Evolutionary conservation across 2,888 invertebrate genomes (phyloP).

Genomic region (Linyphia triangularis): DNA sequence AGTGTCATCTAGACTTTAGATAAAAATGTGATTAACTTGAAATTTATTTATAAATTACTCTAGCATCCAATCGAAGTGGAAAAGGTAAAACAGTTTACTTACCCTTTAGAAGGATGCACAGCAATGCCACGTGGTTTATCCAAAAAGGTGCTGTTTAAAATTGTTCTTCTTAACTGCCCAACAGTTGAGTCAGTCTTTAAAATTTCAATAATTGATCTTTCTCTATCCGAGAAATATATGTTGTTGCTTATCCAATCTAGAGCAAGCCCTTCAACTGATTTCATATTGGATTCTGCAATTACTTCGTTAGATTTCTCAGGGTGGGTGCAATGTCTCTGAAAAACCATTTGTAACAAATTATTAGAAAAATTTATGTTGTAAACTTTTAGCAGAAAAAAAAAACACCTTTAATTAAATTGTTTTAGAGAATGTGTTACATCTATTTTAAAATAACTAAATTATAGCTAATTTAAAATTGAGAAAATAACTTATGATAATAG

Average conservation of each 20-base stretch:
- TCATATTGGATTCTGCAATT: constrained; percentile 85
- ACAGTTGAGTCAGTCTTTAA: constrained; percentile 84
- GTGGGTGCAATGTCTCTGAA: constrained; percentile 77
- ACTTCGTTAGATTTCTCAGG: constrained; percentile 83
- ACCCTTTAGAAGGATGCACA: constrained; percentile 89
- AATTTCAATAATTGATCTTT: constrained; percentile 89
- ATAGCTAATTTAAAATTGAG: too few species aligned
- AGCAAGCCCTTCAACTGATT: constrained; percentile 92
- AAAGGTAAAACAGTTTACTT: constrained; percentile 75
- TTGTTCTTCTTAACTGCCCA: constrained; percentile 88
- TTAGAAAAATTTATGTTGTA: not conserved
- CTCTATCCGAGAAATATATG: constrained; percentile 92
- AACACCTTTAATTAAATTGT: too few species aligned
- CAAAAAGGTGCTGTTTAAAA: constrained; percentile 85
- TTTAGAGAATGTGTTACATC: too few species aligned
- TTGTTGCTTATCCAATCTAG: constrained; percentile 93
- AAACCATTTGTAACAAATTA: not conserved
- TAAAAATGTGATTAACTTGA: too few species aligned
- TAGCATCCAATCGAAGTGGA: too few species aligned
- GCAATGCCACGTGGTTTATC: constrained; percentile 90
- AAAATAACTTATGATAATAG: too few species aligned
- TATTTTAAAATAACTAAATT: too few species aligned
- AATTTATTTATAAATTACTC: too few species aligned
- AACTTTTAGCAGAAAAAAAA: too few species aligned
- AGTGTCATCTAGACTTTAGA: not conserved